phyloP scores from a whole-genome alignment of 2,797 vertebrate genomes.

The Odontamblyopus rebecca region DNA sequence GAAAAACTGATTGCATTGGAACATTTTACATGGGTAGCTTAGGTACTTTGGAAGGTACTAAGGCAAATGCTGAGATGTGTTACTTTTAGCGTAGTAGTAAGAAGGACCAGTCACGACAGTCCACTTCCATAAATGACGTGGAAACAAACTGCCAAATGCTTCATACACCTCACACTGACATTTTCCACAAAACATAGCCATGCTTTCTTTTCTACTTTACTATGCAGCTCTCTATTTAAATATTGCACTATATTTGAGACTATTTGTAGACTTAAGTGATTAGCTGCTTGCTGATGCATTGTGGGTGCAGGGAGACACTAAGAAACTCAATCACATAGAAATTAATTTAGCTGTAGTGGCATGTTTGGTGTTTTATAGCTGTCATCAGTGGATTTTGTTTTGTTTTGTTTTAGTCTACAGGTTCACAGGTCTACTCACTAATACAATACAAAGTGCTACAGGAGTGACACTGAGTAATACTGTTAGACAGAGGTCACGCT shows the following conservation, averaged over 20 bases:
- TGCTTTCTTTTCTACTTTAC: neutral
- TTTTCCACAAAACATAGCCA: neutral
- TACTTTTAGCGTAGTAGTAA: conserved; percentile 22
- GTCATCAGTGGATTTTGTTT: neutral
- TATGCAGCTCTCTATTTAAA: neutral
- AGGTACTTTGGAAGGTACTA: neutral
- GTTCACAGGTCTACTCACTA: too few species aligned
- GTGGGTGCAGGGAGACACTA: too few species aligned
- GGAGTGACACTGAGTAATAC: conserved; percentile 2
- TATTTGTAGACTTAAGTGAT: neutral
- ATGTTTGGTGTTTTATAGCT: too few species aligned
- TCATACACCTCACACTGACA: neutral
- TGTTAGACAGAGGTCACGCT: conserved; percentile 3
- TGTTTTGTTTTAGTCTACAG: neutral
- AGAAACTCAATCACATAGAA: too few species aligned
- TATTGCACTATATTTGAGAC: too few species aligned
- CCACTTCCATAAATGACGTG: neutral
- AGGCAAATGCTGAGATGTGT: conserved; percentile 23
- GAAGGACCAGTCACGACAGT: conserved; percentile 17
- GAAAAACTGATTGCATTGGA: neutral
- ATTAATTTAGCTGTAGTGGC: too few species aligned
- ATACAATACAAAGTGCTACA: neutral
- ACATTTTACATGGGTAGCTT: neutral
- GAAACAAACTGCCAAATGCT: conserved; percentile 14
- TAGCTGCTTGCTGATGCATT: too few species aligned